Evolutionary conservation across 2,797 vertebrate genomes (phyloP).

Genomic region (Percopsis omiscomaycus): DNA sequence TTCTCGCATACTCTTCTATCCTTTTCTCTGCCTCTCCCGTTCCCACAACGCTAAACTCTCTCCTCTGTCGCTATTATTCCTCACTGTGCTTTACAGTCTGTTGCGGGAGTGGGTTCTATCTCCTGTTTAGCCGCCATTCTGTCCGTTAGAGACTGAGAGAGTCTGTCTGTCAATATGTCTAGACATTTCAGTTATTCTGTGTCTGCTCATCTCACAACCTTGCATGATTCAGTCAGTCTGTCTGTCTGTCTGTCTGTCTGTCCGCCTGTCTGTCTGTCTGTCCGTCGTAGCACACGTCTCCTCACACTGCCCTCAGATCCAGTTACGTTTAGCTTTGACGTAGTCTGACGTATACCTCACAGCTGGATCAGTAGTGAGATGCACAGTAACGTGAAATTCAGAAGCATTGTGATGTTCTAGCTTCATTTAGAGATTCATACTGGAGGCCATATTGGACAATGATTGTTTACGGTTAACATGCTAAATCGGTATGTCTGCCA

Average conservation of each 20-base stretch:
- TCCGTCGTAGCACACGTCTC: conserved; percentile 11
- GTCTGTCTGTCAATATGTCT: conserved; percentile 23
- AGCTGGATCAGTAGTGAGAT: background rate
- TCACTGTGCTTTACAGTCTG: background rate
- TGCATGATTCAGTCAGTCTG: background rate
- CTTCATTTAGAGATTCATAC: too few species aligned
- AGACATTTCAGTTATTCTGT: background rate
- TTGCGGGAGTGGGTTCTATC: conserved; percentile 29
- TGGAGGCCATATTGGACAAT: too few species aligned
- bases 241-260: conserved; percentile 12
- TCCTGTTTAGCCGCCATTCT: conserved; percentile 25
- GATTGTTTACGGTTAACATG: background rate
- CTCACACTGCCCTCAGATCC: conserved; percentile 2
- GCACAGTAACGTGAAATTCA: background rate
- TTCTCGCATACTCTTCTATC: background rate
- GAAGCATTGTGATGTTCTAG: background rate
- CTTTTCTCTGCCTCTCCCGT: background rate
- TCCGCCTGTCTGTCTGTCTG: conserved; percentile 12
- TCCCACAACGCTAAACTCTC: conserved; percentile 21
- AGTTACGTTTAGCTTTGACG: background rate
- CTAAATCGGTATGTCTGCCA: background rate
- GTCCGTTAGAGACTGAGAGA: background rate
- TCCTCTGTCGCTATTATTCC: background rate
- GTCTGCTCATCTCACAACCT: too few species aligned
- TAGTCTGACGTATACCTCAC: background rate